Base-by-base conservation (phyloP, 2,888 invertebrate genomes). In the Bugula neritina region DNA sequence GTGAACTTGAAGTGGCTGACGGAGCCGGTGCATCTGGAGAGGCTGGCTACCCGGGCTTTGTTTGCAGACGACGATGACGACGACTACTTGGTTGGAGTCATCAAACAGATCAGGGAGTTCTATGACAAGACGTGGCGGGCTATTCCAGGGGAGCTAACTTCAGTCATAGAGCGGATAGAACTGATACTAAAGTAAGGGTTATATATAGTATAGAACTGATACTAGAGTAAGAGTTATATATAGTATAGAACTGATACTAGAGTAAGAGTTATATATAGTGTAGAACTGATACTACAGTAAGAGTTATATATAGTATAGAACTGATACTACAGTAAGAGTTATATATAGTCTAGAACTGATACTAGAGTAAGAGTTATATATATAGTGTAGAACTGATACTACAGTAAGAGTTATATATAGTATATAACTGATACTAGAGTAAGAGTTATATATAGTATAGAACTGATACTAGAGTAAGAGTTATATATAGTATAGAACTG, bases 1-100 rank as follows among this genome's bases (percentile, higher is more conserved):
- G 63, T 63, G 13, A 63, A 63, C 63, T n/a, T 63, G 27, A 63
- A 27, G 13, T 63, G 63, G 63, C 63, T 63, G 63, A 63, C 63
- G 5, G 63, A 63, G n/a, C 63, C 63, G 13, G 31, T 63, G 31
- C 63, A 63, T 27, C 63, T 63, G 27, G 63, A 63, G 13, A 63
- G 63, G 31, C 63, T 63, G 5, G 63, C 63, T 13, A 13, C 63
- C 2, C 27, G 63, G n/a, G 63, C 63, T 31, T 17, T 63, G 21
- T 63, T 63, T 31, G 21, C 63, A 21, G 63, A 63, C 27, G 63
- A 63, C 27, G 63, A 63, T 63, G 63, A 63, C n/a, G 63, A 34
- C 29, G 43, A 43, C 17, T 10, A 43, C 43, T 34, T 63, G 34
- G 27, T 27, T 13, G 31, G 27, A 17, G 63, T 63, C 31, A 63